Base-by-base conservation (phyloP, 2,888 invertebrate genomes). In the Holacanthella duospinosa region DNA sequence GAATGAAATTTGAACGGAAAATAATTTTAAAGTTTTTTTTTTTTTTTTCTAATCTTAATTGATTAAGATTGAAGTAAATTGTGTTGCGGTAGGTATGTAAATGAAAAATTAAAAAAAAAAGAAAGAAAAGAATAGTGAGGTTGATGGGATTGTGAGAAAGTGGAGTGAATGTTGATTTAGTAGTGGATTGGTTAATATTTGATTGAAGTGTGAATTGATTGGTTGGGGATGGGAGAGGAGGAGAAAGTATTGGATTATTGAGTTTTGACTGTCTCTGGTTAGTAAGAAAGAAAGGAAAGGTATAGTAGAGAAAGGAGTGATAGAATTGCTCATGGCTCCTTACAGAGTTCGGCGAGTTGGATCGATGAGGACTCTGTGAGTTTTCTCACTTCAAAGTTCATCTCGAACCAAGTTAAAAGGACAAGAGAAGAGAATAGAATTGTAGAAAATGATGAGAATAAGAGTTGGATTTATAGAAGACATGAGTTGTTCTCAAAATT, bases 181-280 rank as follows among this genome's bases (percentile, higher is more conserved):
- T 48, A 9, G 48, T n/a, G 48, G 21, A 9, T n/a, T n/a, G n/a
- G n/a, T 48, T 9, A 48, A 48, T 48, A 48, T 48, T 48, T 48
- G 16, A 48, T 48, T 48, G 4, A n/a, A 21, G 48, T 48, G 48
- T 48, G 48, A 48, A 48, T 48, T 48, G 48, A 48, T 48, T 48
- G 48, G 21, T 21, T 48, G 48, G 48, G 4, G 48, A 21, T 21
- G 36, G 16, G 48, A 16, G 21, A 48, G n/a, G 48, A 21, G 12
- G 48, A 21, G 48, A 48, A 48, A 48, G 48, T 48, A 48, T 48
- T 48, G 48, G 48, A 48, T 48, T 48, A 48, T 48, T 48, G 48
- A 48, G 48, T 48, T 48, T 48, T 48, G 48, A 48, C 48, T 48
- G 48, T 21, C 19, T 48, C 48, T 48, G 4, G 9, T 36, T 12